Evolutionary conservation across 2,113 vertebrate genomes (phyloP).

Genomic region (Tringa solitaria): DNA sequence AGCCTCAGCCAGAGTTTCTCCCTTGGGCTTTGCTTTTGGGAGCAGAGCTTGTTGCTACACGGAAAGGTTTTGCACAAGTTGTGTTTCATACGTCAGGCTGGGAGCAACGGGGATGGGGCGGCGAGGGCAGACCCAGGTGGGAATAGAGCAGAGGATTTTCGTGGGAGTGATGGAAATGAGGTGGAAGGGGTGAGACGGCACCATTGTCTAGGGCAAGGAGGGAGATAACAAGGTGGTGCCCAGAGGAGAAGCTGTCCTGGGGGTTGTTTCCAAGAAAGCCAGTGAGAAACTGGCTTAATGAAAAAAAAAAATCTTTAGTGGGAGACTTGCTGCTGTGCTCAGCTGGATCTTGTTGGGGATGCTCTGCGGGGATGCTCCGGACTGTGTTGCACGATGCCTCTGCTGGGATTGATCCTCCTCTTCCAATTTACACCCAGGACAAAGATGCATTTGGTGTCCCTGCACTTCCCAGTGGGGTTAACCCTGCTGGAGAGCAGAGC

Average conservation of each 20-base stretch:
- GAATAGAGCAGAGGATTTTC: background rate
- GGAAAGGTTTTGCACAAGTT: background rate
- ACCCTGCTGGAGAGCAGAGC: background rate
- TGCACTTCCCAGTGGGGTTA: background rate
- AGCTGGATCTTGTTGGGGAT: background rate
- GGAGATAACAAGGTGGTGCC: background rate
- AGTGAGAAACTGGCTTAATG: background rate
- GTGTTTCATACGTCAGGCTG: background rate
- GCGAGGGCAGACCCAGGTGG: background rate
- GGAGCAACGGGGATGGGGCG: background rate
- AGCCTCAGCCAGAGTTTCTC: background rate
- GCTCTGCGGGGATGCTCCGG: background rate
- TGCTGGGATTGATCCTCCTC: background rate
- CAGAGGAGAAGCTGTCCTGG: background rate
- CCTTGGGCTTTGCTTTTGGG: background rate
- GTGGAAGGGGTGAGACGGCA: background rate
- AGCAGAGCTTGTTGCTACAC: background rate
- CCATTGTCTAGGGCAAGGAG: fast-evolving
- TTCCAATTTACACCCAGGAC: fast-evolving
- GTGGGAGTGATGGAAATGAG: background rate
- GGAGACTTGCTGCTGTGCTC: background rate
- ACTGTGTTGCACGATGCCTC: background rate
- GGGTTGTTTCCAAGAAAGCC: background rate
- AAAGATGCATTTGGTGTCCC: background rate
- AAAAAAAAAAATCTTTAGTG: background rate